phyloP scores from a whole-genome alignment of 2,888 invertebrate genomes.

The Caenorhabditis sp. region DNA sequence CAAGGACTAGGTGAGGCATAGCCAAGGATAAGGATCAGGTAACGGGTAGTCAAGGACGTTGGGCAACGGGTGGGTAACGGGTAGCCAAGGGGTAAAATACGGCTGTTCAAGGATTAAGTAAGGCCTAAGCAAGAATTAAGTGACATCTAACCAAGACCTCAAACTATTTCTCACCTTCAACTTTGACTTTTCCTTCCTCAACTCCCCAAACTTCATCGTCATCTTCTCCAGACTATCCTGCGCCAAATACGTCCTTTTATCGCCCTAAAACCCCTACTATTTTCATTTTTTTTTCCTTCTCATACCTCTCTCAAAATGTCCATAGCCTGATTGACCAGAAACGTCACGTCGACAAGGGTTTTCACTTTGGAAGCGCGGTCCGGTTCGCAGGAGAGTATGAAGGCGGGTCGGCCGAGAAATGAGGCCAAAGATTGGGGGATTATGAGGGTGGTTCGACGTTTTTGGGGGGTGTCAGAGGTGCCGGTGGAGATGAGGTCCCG shows the following conservation, averaged over 20 bases:
- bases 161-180: constrained; percentile 34
- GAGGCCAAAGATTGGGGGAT: constrained; percentile 25
- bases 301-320: constrained; percentile 26
- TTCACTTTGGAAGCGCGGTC: constrained; percentile 33
- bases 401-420: constrained; percentile 35
- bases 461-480: too few relatives aligned
- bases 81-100: too few relatives aligned
- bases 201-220: constrained; percentile 36
- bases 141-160: too few relatives aligned
- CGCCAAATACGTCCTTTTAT: constrained; percentile 13
- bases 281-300: too few relatives aligned
- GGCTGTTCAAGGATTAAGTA: too few relatives aligned
- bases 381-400: constrained; percentile 48
- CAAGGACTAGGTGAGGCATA: too few relatives aligned
- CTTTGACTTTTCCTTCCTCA: constrained; percentile 16
- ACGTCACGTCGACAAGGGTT: constrained; percentile 42
- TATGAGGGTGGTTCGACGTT: too few relatives aligned
- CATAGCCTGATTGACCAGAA: constrained; percentile 32
- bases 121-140: too few relatives aligned
- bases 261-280: constrained; percentile 7
- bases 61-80: too few relatives aligned
- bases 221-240: constrained; percentile 31
- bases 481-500: constrained; percentile 37
- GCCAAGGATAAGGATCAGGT: too few relatives aligned
- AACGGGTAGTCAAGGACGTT: too few relatives aligned